These are phyloP conservation scores for Madoqua kirkii DNA, from an alignment of 2,113 vertebrate species.

Conservation along the genomic window DNA sequence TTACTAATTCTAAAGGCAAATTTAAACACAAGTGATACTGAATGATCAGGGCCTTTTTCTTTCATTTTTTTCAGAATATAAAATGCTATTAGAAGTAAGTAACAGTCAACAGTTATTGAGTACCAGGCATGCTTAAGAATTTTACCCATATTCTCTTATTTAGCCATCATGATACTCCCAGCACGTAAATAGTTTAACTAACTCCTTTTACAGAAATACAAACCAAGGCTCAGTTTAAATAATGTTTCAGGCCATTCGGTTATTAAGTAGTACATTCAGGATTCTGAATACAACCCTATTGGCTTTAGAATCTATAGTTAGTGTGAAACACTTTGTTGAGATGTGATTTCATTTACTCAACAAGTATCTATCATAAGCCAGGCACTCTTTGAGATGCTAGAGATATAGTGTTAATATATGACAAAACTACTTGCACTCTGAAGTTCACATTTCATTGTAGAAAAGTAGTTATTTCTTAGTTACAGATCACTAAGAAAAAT, in stretches of 20 bases:
- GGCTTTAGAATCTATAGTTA: neutral
- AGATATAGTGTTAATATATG: neutral
- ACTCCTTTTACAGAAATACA: neutral
- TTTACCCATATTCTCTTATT: neutral
- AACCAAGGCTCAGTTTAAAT: neutral
- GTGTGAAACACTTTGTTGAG: neutral
- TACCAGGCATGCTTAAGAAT: neutral
- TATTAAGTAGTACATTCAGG: neutral
- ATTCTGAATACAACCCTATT: neutral
- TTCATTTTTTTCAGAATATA: neutral
- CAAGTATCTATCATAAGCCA: neutral
- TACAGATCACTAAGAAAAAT: neutral
- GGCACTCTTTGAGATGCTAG: neutral
- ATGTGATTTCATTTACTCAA: neutral
- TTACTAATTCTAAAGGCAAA: neutral
- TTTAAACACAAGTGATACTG: neutral
- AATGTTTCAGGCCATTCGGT: neutral
- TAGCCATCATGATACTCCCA: neutral
- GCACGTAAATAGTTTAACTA: neutral
- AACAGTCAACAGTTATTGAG: neutral
- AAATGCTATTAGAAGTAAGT: neutral
- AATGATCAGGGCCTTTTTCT: neutral
- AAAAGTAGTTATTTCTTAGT: neutral
- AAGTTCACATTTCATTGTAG: neutral
- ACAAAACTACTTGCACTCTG: neutral